phyloP scores from a whole-genome alignment of 2,113 vertebrate genomes.

The Grammomys dolichurus region DNA sequence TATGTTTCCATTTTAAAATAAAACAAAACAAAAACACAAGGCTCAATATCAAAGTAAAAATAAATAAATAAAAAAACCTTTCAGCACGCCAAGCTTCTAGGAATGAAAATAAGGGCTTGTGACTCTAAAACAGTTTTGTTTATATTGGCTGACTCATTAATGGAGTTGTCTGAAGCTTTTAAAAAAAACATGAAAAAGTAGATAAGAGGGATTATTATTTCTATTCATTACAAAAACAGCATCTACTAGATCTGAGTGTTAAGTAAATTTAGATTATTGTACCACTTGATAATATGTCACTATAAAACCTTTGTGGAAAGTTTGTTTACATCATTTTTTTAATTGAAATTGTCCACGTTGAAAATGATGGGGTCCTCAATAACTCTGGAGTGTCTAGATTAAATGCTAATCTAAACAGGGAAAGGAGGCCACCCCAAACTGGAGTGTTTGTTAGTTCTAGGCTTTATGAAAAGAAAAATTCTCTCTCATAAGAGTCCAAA shows the following conservation, averaged over 20 bases:
- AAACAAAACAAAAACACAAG: not conserved
- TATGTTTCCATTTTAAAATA: slow-evolving; percentile 22
- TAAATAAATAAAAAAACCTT: not conserved
- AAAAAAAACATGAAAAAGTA: slow-evolving; percentile 41
- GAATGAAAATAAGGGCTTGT: not conserved
- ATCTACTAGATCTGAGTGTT: not conserved
- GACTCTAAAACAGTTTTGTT: slow-evolving; percentile 35
- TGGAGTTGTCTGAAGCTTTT: slow-evolving; percentile 52
- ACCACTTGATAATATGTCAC: not conserved
- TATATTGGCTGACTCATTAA: slow-evolving; percentile 64
- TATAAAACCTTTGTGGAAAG: slow-evolving; percentile 17
- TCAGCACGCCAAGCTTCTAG: slow-evolving; percentile 68
- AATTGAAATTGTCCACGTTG: not conserved
- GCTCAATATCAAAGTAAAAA: slow-evolving; percentile 48
- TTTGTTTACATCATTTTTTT: not conserved
- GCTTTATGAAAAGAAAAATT: not conserved
- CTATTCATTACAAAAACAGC: slow-evolving; percentile 45
- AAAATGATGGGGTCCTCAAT: not conserved
- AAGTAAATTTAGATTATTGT: slow-evolving; percentile 4
- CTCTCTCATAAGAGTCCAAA: not conserved
- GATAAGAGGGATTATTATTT: slow-evolving; percentile 38
- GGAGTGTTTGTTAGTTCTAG: slow-evolving; percentile 24
- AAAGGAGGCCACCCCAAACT: not conserved
- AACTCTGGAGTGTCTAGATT: slow-evolving; percentile 12
- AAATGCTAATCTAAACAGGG: not conserved